Percentiles rank a stretch among this genome's conserved stretches.
Evolutionary conservation across 2,113 vertebrate species (phyloP).

Genomic region (Psephotus haematonotus): DNA sequence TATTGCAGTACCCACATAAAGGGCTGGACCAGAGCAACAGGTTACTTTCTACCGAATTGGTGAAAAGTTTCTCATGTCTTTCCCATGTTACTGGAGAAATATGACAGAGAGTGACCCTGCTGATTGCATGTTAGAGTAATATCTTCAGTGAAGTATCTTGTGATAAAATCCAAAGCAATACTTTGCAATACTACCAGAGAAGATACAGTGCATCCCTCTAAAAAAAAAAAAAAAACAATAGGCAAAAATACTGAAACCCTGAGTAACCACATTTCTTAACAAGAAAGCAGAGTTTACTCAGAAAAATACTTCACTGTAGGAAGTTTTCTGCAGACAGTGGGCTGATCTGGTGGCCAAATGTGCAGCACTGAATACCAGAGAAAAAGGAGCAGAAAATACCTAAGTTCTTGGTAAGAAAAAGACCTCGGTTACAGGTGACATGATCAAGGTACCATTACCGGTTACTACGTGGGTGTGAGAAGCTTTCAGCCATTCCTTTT

Average conservation of each 20-base stretch:
- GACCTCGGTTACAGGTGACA: not conserved
- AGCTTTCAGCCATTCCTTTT: not conserved
- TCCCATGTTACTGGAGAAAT: not conserved
- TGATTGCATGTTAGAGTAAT: not conserved
- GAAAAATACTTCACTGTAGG: not conserved
- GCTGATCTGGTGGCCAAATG: not conserved
- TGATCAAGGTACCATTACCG: not conserved
- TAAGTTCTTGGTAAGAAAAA: not conserved
- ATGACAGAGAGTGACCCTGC: not conserved
- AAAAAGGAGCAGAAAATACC: not conserved
- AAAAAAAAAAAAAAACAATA: too few relatives aligned
- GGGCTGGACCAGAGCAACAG: not conserved
- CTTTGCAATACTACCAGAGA: not conserved
- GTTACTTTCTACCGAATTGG: not conserved
- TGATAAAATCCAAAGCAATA: not conserved
- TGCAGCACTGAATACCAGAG: not conserved
- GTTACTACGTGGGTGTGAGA: not conserved
- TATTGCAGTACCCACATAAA: not conserved
- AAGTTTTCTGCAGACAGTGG: not conserved
- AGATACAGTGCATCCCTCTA: not conserved
- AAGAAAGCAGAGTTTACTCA: not conserved
- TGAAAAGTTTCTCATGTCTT: not conserved
- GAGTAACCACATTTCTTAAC: not conserved
- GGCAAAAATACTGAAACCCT: not conserved
- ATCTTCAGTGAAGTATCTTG: not conserved